Evolutionary conservation across 2,888 invertebrate species (phyloP).

Genomic region (Melanotus villosus): DNA sequence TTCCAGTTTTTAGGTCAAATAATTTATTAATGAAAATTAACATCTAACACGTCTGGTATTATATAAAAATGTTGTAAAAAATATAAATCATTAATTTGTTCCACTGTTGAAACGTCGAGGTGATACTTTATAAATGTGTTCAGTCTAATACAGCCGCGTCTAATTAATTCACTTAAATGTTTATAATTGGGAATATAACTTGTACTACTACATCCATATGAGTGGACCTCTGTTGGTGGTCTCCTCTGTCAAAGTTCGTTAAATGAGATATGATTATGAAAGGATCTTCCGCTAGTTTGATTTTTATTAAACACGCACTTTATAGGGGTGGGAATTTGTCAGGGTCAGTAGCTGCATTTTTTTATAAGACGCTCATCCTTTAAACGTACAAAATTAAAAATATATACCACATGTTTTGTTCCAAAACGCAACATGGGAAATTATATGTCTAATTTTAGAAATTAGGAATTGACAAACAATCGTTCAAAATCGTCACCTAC

Average conservation of each 20-base stretch:
- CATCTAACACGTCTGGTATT: constrained; percentile 2
- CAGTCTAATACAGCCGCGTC: constrained; percentile 14
- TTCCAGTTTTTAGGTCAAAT: neutral
- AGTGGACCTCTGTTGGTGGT: constrained; percentile 21
- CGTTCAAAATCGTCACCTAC: no score
- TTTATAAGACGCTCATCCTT: neutral
- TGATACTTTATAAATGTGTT: constrained; percentile 7
- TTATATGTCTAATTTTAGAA: no score
- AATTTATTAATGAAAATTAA: constrained; percentile 12
- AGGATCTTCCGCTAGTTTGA: neutral
- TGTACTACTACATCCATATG: constrained; percentile 10
- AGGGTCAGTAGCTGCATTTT: neutral
- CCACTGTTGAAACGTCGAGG: constrained; percentile 17
- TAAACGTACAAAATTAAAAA: neutral
- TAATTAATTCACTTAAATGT: constrained; percentile 25
- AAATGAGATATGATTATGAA: constrained; percentile 17
- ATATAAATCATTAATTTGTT: constrained; percentile 38
- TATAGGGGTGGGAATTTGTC: neutral
- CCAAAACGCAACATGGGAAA: no score
- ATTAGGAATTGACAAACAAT: no score
- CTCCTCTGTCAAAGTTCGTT: constrained; percentile 9
- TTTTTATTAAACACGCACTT: neutral
- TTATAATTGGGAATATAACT: constrained; percentile 25
- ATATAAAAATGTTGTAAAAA: neutral
- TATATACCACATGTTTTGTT: no score